Evolutionary conservation across 2,888 invertebrate genomes (phyloP).

Genomic region (Lumbricus terrestris): DNA sequence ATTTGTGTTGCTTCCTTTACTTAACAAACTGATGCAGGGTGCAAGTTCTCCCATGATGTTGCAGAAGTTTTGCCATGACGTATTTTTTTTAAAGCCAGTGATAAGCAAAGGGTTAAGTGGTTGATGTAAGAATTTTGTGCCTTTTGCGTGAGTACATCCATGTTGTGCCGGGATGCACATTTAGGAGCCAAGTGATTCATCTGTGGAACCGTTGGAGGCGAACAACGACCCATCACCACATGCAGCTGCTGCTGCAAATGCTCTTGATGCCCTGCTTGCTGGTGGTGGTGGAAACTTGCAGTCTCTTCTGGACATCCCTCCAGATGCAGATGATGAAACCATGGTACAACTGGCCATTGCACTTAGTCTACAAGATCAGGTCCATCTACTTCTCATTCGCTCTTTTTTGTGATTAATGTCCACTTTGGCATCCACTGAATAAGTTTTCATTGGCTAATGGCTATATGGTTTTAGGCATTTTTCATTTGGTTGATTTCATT

Average conservation of each 20-base stretch:
- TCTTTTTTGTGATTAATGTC: not conserved
- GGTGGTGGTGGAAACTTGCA: constrained; percentile 66
- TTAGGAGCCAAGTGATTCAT: constrained; percentile 7
- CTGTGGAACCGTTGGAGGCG: not conserved
- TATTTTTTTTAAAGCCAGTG: not conserved
- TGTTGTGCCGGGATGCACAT: constrained; percentile 15
- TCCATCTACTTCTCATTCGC: constrained; percentile 29
- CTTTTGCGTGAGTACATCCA: not conserved
- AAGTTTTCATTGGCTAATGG: not conserved
- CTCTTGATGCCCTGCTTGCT: constrained; percentile 61
- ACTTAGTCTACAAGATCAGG: constrained; percentile 74
- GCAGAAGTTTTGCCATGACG: not conserved
- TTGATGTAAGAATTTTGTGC: not conserved
- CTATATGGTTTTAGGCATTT: not conserved
- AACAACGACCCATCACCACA: constrained; percentile 15
- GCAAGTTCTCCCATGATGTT: too few species aligned
- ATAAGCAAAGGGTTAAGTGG: not conserved
- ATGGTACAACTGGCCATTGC: constrained; percentile 96
- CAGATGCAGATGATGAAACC: constrained; percentile 94
- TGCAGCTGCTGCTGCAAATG: constrained; percentile 38
- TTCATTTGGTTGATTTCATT: not conserved
- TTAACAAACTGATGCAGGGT: too few species aligned
- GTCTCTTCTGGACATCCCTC: constrained; percentile 80
- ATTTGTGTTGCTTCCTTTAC: too few species aligned
- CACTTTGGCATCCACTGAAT: not conserved